A percentile compares a stretch with the other conserved stretches of the same genome.
Evolutionary conservation across 2,797 vertebrate species (phyloP).

Genomic region (Steatocranus sp.): DNA sequence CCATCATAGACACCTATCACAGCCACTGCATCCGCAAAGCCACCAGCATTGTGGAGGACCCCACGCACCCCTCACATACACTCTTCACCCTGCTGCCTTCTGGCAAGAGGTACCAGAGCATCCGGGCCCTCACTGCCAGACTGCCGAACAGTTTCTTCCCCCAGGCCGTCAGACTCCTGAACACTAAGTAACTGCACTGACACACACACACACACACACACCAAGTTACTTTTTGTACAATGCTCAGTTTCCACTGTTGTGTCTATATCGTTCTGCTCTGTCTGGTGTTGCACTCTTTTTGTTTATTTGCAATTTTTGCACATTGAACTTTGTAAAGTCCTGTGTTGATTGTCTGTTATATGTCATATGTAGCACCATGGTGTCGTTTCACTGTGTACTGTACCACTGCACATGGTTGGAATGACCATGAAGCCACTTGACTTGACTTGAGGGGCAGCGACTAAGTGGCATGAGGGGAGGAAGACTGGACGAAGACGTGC

Average conservation of each 20-base stretch:
- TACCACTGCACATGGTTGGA: not conserved
- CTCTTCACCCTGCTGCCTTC: not conserved
- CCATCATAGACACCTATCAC: not conserved
- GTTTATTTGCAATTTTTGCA: not conserved
- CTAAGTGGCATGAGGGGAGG: not conserved
- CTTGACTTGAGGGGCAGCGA: not conserved
- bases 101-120: not conserved
- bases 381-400: not conserved
- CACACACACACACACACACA: not conserved
- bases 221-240: not conserved
- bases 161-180: not conserved
- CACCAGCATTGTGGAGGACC: not conserved
- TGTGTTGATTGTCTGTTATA: not conserved
- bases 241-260: not conserved
- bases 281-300: not conserved
- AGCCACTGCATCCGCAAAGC: not conserved
- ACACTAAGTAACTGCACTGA: not conserved
- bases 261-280: not conserved
- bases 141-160: not conserved
- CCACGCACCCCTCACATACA: not conserved
- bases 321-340: not conserved
- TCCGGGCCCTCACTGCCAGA: not conserved
- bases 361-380: accelerated
- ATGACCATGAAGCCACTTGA: not conserved
- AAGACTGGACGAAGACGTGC: not conserved